Conservation (phyloP, 1,140 invertebrate species). For the Rhopalosiphum padi region DNA sequence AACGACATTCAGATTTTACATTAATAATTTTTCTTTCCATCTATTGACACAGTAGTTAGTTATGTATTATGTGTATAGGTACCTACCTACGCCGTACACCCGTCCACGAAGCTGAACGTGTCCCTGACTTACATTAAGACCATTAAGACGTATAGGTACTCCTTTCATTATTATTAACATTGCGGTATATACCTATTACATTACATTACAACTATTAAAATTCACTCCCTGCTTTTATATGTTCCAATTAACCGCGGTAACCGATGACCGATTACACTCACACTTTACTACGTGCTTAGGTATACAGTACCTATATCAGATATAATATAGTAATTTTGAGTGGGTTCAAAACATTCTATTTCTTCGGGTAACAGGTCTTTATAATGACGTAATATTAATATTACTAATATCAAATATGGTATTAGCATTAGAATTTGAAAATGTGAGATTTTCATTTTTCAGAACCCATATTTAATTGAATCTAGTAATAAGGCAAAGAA, state of each 20-base stretch:
- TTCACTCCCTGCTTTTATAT: neutral
- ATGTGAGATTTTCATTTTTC: neutral
- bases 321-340: too few relatives aligned
- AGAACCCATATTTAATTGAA: neutral
- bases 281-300: neutral
- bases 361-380: neutral
- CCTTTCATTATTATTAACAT: constrained; percentile 6
- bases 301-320: too few relatives aligned
- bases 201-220: neutral
- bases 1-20: neutral
- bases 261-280: neutral
- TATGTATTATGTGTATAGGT: neutral
- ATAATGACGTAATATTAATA: neutral
- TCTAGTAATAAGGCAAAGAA: neutral
- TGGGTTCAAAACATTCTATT: too few relatives aligned
- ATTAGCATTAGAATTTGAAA: neutral
- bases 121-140: neutral
- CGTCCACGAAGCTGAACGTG: neutral
- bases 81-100: neutral
- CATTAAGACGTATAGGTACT: neutral
- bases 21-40: neutral
- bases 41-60: neutral
- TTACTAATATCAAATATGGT: neutral
- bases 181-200: neutral
- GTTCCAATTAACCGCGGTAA: neutral